Evolutionary conservation across 2,113 vertebrate species (phyloP).

Genomic region (Thinocorus orbignyianus): DNA sequence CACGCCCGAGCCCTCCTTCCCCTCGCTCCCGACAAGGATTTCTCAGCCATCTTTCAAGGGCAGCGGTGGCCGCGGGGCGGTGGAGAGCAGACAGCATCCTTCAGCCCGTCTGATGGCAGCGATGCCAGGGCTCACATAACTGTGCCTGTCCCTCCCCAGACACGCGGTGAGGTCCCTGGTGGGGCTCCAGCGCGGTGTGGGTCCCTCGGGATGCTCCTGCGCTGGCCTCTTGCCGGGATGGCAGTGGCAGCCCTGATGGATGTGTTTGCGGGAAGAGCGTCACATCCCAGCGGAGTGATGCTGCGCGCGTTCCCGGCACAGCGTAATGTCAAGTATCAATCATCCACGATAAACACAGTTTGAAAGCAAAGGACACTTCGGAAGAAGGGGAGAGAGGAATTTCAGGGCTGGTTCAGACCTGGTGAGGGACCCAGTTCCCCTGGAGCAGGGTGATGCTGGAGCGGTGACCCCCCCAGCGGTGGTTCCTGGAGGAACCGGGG

Average conservation of each 20-base stretch:
- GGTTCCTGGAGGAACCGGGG: background rate
- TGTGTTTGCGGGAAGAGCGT: background rate
- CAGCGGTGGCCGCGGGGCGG: background rate
- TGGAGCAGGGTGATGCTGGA: accelerated
- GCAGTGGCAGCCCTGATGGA: background rate
- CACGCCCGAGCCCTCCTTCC: background rate
- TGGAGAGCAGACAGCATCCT: background rate
- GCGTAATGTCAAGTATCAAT: background rate
- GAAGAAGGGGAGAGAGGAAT: background rate
- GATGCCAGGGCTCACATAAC: background rate
- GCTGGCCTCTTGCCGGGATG: accelerated
- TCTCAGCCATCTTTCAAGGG: background rate
- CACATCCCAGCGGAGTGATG: background rate
- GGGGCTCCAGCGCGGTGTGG: background rate
- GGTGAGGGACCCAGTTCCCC: accelerated
- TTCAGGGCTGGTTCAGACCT: background rate
- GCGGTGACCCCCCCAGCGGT: background rate
- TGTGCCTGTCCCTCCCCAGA: background rate
- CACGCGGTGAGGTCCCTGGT: accelerated
- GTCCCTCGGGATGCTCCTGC: background rate
- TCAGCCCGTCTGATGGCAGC: background rate
- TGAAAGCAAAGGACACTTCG: background rate
- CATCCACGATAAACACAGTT: background rate
- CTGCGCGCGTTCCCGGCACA: background rate
- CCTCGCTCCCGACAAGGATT: background rate